Conservation (phyloP, 2,888 invertebrate species). For the Scrobipalpa costella region DNA sequence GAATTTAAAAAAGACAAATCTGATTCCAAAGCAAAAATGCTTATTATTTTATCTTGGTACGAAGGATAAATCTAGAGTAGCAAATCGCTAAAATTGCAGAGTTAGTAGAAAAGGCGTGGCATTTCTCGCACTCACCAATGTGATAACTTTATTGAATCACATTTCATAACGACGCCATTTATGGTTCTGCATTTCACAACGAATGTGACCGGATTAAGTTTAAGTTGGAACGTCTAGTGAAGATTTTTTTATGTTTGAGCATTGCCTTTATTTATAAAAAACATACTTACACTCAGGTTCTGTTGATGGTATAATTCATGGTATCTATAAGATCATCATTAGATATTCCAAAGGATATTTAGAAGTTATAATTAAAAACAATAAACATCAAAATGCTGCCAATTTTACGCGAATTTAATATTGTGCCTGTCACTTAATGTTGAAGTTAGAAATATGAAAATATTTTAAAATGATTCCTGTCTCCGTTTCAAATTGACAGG, state of each 20-base stretch:
- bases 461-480: too few species aligned
- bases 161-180: background rate
- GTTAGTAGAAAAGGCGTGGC: conserved; percentile 1
- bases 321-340: too few species aligned
- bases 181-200: background rate
- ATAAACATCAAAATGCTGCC: too few species aligned
- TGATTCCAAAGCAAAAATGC: background rate
- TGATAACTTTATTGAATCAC: conserved; percentile 23
- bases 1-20: too few species aligned
- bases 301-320: background rate
- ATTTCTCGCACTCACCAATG: conserved; percentile 22
- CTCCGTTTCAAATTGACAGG: too few species aligned
- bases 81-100: conserved; percentile 3
- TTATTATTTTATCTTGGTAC: conserved; percentile 2
- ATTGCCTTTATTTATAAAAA: too few species aligned
- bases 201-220: background rate
- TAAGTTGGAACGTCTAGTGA: background rate
- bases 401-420: too few species aligned
- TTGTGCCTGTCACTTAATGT: too few species aligned
- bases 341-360: too few species aligned
- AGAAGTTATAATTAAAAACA: too few species aligned
- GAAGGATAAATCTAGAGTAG: background rate
- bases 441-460: too few species aligned
- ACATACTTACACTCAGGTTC: too few species aligned
- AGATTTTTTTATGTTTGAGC: background rate